Evolutionary conservation across 2,888 invertebrate species (phyloP), one percentile per base, ranked within the genome.

Genomic region (Harpalus rufipes): DNA sequence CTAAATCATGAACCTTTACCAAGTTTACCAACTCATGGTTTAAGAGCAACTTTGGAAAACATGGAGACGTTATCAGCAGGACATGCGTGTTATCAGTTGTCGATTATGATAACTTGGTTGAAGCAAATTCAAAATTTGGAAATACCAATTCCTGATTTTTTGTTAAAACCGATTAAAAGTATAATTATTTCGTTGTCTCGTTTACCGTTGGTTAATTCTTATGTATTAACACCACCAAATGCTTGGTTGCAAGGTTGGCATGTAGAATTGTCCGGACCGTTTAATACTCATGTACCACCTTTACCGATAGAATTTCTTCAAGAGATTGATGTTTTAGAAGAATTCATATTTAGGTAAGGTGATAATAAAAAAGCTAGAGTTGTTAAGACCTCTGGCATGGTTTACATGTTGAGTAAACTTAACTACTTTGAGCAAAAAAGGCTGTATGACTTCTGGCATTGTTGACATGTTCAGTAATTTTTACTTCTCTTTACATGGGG

Each of bases 311-410:
- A 96, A 87, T 94, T 95, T 80, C 91, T 97, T 78, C 96, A 95
- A 87, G 97, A 97, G 89, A 93, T 95, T 88, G 97, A 98, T 88
- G 94, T 98, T 0, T 92, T 98, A 81, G 95, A 96, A 88, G 96
- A 97, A 87, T 98, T 97, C 89, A 93, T 98, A 85, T 96, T 94
- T 90, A 93, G 97, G 97, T 95, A 89, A 89, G 86, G n/a, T 32
- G 32, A 32, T 32, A 32, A 32, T 32, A 51, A 10, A 51, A 51
- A 44, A 44, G 6, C 10, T 10, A 51, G 12, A 51, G 44, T 8
- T 44, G 7, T 51, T 51, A 10, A 51, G 32, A 32, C 5, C 1
- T 32, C 32, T 32, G 32, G 32, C 32, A 32, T 32, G 32, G 32
- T 32, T 32, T 6, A 32, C 32, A 32, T 32, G 32, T 32, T 32